Evolutionary conservation across 2,113 vertebrate genomes (phyloP).

Genomic region (Poecilia latipinna): DNA sequence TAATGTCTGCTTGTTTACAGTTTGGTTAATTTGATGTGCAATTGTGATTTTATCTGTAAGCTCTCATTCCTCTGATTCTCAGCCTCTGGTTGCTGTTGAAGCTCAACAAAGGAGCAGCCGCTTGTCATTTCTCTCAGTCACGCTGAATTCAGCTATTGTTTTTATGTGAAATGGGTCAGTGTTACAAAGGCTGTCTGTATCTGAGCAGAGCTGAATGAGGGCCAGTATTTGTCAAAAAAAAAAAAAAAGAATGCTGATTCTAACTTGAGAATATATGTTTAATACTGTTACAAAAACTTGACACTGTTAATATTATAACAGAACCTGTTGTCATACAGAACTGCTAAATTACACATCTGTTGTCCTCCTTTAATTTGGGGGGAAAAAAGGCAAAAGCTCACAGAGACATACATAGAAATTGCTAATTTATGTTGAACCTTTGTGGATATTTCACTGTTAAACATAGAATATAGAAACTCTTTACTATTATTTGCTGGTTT

Average conservation of each 20-base stretch:
- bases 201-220: slow-evolving; percentile 23
- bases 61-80: not conserved
- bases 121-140: slow-evolving; percentile 26
- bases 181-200: slow-evolving; percentile 58
- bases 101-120: slow-evolving; percentile 12
- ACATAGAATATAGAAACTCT: not conserved
- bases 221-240: slow-evolving; percentile 15
- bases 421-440: not conserved
- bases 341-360: not conserved
- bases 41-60: not conserved
- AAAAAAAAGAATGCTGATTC: slow-evolving; percentile 26
- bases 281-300: not conserved
- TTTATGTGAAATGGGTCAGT: slow-evolving; percentile 63
- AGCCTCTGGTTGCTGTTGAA: slow-evolving; percentile 4
- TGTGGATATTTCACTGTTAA: not conserved
- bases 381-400: not conserved
- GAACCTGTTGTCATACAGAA: slow-evolving; percentile 2
- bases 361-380: not conserved
- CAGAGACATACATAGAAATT: no score
- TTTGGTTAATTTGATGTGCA: slow-evolving; percentile 1
- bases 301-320: not conserved
- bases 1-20: slow-evolving; percentile 12
- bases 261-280: slow-evolving; percentile 19
- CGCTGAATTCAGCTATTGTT: slow-evolving; percentile 54
- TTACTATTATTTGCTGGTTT: not conserved